A percentile compares a stretch with the other conserved stretches of the same genome.
These are phyloP conservation scores for Prietella phreatophila DNA, from an alignment of 2,113 vertebrate genomes.

Conservation along the genomic window DNA sequence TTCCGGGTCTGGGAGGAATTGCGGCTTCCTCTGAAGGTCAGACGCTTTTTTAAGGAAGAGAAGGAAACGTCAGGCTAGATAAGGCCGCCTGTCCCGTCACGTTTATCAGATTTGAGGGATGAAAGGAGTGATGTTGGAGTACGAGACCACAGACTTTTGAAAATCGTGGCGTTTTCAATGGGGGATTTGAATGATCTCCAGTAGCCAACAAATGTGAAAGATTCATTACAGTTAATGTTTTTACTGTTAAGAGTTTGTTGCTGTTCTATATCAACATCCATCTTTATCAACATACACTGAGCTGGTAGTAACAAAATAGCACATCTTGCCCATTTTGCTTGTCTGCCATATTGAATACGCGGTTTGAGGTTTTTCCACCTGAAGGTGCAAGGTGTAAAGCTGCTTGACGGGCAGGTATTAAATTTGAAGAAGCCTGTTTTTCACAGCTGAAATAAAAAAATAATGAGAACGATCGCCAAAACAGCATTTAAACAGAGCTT, in stretches of 20 bases:
- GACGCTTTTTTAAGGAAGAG: conserved; percentile 11
- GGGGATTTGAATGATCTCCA: neutral
- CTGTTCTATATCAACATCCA: neutral
- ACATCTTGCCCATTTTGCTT: neutral
- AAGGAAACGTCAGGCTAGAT: conserved; percentile 41
- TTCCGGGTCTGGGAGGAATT: conserved; percentile 42
- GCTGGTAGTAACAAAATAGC: neutral
- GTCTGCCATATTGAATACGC: neutral
- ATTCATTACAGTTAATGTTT: neutral
- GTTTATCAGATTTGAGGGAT: conserved; percentile 28
- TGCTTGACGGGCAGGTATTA: neutral
- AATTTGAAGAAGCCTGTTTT: neutral
- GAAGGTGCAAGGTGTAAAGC: neutral
- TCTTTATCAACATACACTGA: neutral
- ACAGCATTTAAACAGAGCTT: neutral
- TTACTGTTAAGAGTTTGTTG: neutral
- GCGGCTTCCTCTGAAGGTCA: conserved; percentile 40
- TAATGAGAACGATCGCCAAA: neutral
- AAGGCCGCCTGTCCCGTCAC: conserved; percentile 26
- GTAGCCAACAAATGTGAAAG: neutral
- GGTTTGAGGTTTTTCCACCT: neutral
- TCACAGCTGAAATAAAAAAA: neutral
- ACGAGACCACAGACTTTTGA: neutral
- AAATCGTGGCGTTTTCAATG: neutral
- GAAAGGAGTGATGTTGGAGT: conserved; percentile 5